phyloP scores from a whole-genome alignment of 2,797 vertebrate species.

The Manis pentadactyla region DNA sequence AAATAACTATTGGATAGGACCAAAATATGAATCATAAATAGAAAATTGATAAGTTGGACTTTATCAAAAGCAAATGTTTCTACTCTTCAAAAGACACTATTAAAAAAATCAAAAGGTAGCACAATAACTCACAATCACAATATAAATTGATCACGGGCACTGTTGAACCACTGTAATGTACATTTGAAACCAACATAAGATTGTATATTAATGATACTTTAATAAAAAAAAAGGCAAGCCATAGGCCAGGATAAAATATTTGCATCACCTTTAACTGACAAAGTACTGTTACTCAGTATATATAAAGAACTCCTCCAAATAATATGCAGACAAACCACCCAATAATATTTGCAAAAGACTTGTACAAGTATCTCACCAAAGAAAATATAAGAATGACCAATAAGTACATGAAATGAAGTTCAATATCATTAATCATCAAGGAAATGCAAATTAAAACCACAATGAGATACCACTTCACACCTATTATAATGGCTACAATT shows the following conservation, averaged over 20 bases:
- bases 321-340: neutral
- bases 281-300: neutral
- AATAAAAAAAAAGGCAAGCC: neutral
- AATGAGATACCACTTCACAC: neutral
- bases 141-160: too few relatives aligned
- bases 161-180: too few relatives aligned
- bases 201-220: too few relatives aligned
- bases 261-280: neutral
- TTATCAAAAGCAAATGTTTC: neutral
- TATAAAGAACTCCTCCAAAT: neutral
- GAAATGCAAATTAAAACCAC: conserved; percentile 37
- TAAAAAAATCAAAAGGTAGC: neutral
- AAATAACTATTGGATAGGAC: neutral
- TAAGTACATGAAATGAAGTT: neutral
- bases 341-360: neutral
- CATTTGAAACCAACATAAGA: too few relatives aligned
- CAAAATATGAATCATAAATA: neutral
- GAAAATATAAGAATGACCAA: neutral
- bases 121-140: too few relatives aligned
- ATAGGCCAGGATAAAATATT: conserved; percentile 34
- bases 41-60: neutral
- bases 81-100: neutral
- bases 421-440: neutral
- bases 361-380: neutral
- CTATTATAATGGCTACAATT: neutral